Evolutionary conservation across 2,888 invertebrate species (phyloP).

Genomic region (Heliconius erato): DNA sequence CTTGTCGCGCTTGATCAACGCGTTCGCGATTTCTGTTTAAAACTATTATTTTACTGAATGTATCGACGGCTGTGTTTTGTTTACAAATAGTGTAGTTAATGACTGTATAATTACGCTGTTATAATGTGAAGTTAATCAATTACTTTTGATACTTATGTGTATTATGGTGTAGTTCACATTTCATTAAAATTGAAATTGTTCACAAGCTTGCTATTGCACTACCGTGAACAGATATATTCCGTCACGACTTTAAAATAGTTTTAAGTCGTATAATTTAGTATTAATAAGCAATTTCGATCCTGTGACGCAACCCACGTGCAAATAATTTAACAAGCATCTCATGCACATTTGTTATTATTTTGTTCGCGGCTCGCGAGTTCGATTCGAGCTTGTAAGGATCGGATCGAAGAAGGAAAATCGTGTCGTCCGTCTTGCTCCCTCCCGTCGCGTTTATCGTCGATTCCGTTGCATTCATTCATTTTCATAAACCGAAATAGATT

Average conservation of each 20-base stretch:
- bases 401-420: conserved; percentile 76
- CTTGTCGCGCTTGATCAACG: conserved; percentile 85
- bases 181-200: conserved; percentile 76
- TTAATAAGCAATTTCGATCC: conserved; percentile 65
- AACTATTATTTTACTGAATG: conserved; percentile 81
- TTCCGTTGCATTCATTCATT: conserved; percentile 64
- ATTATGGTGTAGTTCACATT: conserved; percentile 78
- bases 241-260: conserved; percentile 66
- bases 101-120: conserved; percentile 68
- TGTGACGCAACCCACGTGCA: conserved; percentile 85
- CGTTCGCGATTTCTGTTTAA: conserved; percentile 79
- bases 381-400: conserved; percentile 82
- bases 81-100: conserved; percentile 80
- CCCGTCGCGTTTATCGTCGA: conserved; percentile 61
- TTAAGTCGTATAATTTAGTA: conserved; percentile 63
- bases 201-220: conserved; percentile 66
- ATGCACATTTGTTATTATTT: conserved; percentile 91
- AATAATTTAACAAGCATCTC: conserved; percentile 82
- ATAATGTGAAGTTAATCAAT: conserved; percentile 67
- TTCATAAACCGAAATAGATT: conserved; percentile 68
- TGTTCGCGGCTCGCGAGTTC: conserved; percentile 88
- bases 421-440: conserved; percentile 74
- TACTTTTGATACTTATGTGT: conserved; percentile 71
- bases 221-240: conserved; percentile 66
- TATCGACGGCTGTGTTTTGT: conserved; percentile 82